These are phyloP conservation scores for Xylota segnis DNA, from an alignment of 2,888 invertebrate species.

Conservation along the genomic window DNA sequence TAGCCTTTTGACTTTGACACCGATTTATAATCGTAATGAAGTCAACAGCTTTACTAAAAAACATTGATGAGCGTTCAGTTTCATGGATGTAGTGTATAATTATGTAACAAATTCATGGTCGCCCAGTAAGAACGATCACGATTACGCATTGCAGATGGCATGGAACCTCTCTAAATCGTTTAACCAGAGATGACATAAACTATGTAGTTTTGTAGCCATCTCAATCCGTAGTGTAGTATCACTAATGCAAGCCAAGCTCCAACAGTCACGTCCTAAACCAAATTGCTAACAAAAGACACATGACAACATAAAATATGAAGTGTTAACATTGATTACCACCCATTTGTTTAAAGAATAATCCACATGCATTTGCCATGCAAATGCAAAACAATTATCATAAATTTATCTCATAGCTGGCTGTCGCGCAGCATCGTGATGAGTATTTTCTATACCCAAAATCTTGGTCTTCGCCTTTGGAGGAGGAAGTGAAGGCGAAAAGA, in stretches of 20 bases:
- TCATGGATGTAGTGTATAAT: not conserved
- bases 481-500: conserved; percentile 60
- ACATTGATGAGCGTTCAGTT: conserved; percentile 2
- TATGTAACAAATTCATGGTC: conserved; percentile 37
- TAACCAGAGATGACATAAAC: not conserved
- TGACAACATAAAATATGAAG: conserved; percentile 52
- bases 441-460: conserved; percentile 21
- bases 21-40: not conserved
- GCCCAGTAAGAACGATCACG: conserved; percentile 3
- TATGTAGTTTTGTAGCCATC: not conserved
- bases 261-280: not conserved
- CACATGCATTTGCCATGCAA: conserved; percentile 56
- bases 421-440: conserved; percentile 33
- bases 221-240: not conserved
- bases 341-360: conserved; percentile 13
- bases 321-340: conserved; percentile 52
- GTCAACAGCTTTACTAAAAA: conserved; percentile 15
- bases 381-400: conserved; percentile 68
- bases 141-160: conserved; percentile 1
- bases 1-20: conserved; percentile 25
- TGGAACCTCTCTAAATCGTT: not conserved
- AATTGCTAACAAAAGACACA: conserved; percentile 9
- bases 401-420: conserved; percentile 39
- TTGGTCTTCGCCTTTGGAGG: conserved; percentile 17
- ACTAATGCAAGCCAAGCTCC: not conserved